Conservation (phyloP, 2,113 vertebrate genomes). For the Chaetorhynchus papuensis region DNA sequence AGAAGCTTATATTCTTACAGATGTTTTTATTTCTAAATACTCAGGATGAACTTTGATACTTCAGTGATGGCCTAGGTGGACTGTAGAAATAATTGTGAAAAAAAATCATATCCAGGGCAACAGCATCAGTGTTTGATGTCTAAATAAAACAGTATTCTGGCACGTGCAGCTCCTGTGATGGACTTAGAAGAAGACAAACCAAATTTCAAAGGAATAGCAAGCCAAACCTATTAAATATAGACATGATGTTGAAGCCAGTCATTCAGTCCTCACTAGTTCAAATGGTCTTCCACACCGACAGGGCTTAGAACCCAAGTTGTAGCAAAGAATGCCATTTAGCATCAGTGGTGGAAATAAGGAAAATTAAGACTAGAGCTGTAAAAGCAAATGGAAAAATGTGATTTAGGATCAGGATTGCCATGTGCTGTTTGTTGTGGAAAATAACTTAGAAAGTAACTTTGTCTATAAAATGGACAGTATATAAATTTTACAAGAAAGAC, state of each 20-base stretch:
- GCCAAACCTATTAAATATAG: conserved; percentile 21
- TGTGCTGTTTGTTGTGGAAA: neutral
- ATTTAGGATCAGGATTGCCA: neutral
- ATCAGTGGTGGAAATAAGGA: neutral
- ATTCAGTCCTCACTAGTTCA: neutral
- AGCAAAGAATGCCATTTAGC: neutral
- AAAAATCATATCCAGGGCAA: neutral
- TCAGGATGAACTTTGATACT: neutral
- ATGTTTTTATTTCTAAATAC: neutral
- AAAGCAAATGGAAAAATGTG: neutral
- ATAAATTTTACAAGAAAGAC: neutral
- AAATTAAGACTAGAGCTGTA: neutral
- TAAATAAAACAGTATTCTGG: neutral
- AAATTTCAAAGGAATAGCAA: neutral
- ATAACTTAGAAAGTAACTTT: neutral
- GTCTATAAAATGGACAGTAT: neutral
- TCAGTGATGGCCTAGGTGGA: neutral
- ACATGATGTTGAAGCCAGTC: neutral
- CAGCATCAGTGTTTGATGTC: neutral
- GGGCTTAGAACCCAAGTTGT: neutral
- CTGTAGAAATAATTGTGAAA: neutral
- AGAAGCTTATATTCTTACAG: neutral
- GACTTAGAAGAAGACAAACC: neutral
- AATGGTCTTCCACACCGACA: neutral
- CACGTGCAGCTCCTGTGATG: neutral